A percentile compares a stretch with the other conserved stretches of the same genome.
These are phyloP conservation scores for Charanyca ferruginea DNA, from an alignment of 2,888 invertebrate genomes.

Conservation along the genomic window DNA sequence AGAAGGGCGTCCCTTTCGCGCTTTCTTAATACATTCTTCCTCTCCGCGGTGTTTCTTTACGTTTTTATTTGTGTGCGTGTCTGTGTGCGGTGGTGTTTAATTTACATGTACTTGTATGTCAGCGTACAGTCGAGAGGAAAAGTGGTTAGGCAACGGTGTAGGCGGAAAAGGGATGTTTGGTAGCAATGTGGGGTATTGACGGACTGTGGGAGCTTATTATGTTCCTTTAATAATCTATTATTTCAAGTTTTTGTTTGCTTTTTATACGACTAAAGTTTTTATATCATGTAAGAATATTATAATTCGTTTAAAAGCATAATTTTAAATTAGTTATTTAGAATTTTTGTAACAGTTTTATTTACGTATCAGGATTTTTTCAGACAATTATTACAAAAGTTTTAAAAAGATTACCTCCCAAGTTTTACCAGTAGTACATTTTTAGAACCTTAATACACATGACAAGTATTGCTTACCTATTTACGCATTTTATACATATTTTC, in stretches of 20 bases:
- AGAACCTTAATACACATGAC: too few species aligned
- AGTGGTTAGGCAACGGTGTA: conserved; percentile 55
- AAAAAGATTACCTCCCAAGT: too few species aligned
- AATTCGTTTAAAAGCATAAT: too few species aligned
- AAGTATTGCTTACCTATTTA: too few species aligned
- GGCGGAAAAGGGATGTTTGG: conserved; percentile 44
- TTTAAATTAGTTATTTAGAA: too few species aligned
- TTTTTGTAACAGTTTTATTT: too few species aligned
- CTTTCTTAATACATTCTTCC: conserved; percentile 92
- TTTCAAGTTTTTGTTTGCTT: too few species aligned
- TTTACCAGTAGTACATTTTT: too few species aligned
- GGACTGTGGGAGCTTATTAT: not conserved
- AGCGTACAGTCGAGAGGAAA: conserved; percentile 79
- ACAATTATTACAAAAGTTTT: too few species aligned
- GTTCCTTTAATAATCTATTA: not conserved
- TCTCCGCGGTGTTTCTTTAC: conserved; percentile 90
- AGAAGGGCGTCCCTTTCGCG: conserved; percentile 88
- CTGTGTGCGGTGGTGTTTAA: conserved; percentile 91
- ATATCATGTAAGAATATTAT: too few species aligned
- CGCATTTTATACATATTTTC: not conserved
- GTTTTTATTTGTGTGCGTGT: conserved; percentile 91
- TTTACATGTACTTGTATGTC: conserved; percentile 91
- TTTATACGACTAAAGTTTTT: too few species aligned
- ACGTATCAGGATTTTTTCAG: too few species aligned
- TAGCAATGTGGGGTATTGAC: conserved; percentile 12